These are phyloP conservation scores for Salvelinus alpinus DNA, from an alignment of 2,113 vertebrate species.

Conservation along the genomic window DNA sequence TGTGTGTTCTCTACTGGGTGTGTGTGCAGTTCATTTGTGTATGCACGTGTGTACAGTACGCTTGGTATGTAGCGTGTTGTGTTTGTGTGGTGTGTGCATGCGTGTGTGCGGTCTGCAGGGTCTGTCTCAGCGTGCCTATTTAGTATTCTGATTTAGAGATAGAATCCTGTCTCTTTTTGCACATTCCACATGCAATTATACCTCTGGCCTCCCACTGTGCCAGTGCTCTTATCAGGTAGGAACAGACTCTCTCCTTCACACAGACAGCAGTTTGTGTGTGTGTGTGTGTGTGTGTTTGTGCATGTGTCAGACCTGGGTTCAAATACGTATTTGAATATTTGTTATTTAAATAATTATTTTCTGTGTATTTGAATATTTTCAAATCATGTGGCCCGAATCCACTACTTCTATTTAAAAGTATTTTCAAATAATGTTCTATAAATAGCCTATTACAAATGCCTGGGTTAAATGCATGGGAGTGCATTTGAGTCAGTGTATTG, in stretches of 20 bases:
- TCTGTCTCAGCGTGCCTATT: constrained; percentile 49
- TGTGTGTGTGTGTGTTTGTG: not conserved
- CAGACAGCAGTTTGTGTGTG: constrained; percentile 5
- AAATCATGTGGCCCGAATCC: no score
- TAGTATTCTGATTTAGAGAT: constrained; percentile 57
- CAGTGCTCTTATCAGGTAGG: constrained; percentile 64
- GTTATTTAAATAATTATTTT: not conserved
- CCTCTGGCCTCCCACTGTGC: constrained; percentile 55
- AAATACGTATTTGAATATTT: no score
- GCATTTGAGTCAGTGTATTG: no score
- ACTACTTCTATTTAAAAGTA: no score
- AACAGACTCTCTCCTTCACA: constrained; percentile 55
- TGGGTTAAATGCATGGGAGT: no score
- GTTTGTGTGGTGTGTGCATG: not conserved
- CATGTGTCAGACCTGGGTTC: not conserved
- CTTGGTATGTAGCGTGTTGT: not conserved
- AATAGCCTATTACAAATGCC: no score
- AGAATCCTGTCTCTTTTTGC: constrained; percentile 61
- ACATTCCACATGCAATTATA: constrained; percentile 70
- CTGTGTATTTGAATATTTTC: not conserved
- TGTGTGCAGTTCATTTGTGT: not conserved
- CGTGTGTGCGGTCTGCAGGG: constrained; percentile 30
- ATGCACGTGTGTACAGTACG: not conserved
- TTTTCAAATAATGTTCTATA: no score
- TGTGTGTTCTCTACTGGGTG: constrained; percentile 11